These are phyloP conservation scores for Prietella phreatophila DNA, from an alignment of 2,113 vertebrate species.

Conservation along the genomic window DNA sequence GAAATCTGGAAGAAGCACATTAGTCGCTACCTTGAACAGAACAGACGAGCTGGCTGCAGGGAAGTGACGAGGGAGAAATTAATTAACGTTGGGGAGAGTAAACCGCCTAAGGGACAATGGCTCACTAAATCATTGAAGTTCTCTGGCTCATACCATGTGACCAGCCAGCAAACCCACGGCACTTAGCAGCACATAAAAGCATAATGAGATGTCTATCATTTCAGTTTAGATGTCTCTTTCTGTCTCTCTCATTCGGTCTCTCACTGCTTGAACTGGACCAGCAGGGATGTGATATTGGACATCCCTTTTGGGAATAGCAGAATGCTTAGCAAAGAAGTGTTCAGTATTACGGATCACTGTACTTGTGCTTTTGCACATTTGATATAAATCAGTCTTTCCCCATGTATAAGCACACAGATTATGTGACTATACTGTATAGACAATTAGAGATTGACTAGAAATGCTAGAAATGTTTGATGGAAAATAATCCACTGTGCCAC, in stretches of 20 bases:
- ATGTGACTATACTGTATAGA: not conserved
- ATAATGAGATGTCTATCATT: constrained; percentile 68
- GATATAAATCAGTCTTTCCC: not conserved
- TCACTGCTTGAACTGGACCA: constrained; percentile 51
- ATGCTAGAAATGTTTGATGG: not conserved
- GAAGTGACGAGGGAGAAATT: constrained; percentile 65
- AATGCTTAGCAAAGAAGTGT: constrained; percentile 47
- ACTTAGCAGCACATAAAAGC: constrained; percentile 62
- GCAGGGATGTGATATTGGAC: constrained; percentile 59
- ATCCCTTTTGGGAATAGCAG: constrained; percentile 59
- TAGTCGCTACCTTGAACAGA: constrained; percentile 40
- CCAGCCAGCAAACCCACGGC: constrained; percentile 57
- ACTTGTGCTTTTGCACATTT: not conserved
- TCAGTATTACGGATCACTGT: constrained; percentile 1
- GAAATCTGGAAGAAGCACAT: constrained; percentile 43
- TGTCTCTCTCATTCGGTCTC: constrained; percentile 47
- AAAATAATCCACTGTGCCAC: not conserved
- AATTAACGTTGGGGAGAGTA: constrained; percentile 60
- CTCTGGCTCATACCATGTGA: constrained; percentile 54
- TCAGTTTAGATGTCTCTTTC: constrained; percentile 42
- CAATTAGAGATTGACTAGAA: not conserved
- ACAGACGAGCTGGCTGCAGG: constrained; percentile 50
- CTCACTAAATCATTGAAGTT: constrained; percentile 58
- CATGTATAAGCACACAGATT: not conserved
- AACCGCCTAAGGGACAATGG: constrained; percentile 54